Base-by-base conservation (phyloP, 2,888 invertebrate species). In the Eueremaeus valkanovi region DNA sequence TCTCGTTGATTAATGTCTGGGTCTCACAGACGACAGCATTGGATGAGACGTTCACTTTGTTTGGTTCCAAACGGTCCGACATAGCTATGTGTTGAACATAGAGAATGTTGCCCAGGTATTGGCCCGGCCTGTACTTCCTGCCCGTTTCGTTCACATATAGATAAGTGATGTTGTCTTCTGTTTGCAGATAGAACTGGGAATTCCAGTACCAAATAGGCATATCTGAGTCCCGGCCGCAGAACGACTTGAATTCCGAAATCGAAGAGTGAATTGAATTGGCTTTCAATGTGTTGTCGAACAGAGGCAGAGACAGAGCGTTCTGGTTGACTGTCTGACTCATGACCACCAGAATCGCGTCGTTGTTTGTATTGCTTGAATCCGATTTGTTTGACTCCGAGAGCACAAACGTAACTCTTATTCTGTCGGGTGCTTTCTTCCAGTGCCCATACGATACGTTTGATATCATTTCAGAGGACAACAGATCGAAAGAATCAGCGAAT, bases 71-170 rank as follows among this genome's bases (percentile, higher is more conserved):
- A 0, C 33, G 6, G 1, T 58, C 13, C 0, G 49, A 13, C 29
- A 27, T 16, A 24, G 49, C 61, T 2, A 49, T 21, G n/a, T 49
- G 24, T 27, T 72, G 72, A 2, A 75, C 72, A 29, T 42, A 79
- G 8, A 81, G 63, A 31, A 81, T 78, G 76, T 80, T 80, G 3
- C 78, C 80, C 8, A 81, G 73, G 72, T 79, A 81, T 31, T 80
- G 73, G 6, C 81, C 81, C 40, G 78, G 78, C 0, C 72, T 49
- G 72, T 81, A 81, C 29, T 74, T 75, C 42, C 75, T 76, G 2
- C 78, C 79, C 0, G 80, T 81, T 58, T 77, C 75, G 58, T 80
- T 79, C 13, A 80, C 76, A 55, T 78, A 80, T 18, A 79, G 63
- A 21, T 13, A 24, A 13, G 76, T 73, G 11, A 72, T 31, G 18